Percentiles rank a stretch among this genome's conserved stretches.
phyloP scores from a whole-genome alignment of 2,888 invertebrate species.

The Odontocerum albicorne region DNA sequence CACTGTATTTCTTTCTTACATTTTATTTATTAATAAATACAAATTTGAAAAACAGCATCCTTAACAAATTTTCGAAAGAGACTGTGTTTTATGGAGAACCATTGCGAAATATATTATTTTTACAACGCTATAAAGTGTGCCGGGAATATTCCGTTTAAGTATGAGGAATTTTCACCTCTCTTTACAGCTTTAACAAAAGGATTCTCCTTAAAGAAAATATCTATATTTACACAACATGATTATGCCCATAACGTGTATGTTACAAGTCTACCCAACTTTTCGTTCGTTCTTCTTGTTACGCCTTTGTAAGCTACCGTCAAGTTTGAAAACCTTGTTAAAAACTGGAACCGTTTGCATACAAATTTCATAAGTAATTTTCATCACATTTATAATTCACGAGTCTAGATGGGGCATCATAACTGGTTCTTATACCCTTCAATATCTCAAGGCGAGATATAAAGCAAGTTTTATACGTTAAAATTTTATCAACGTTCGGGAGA shows the following conservation, averaged over 20 bases:
- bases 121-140: conserved; percentile 23
- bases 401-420: neutral
- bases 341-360: conserved; percentile 29
- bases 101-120: conserved; percentile 29
- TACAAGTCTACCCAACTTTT: conserved; percentile 28
- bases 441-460: neutral
- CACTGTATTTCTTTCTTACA: no score
- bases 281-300: conserved; percentile 27
- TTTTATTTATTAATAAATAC: no score
- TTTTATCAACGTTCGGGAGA: neutral
- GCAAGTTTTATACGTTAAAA: no score
- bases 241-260: conserved; percentile 30
- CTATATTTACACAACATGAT: conserved; percentile 32
- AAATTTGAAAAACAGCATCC: no score
- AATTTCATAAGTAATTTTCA: conserved; percentile 32
- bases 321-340: conserved; percentile 34
- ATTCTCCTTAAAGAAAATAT: conserved; percentile 19
- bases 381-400: conserved; percentile 31
- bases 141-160: conserved; percentile 12
- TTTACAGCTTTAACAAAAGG: neutral
- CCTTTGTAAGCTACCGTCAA: conserved; percentile 14
- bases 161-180: conserved; percentile 2
- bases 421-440: conserved; percentile 4
- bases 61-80: conserved; percentile 8
- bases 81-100: conserved; percentile 13